Evolutionary conservation across 2,797 vertebrate species (phyloP).

Genomic region (Acanthis flammea): DNA sequence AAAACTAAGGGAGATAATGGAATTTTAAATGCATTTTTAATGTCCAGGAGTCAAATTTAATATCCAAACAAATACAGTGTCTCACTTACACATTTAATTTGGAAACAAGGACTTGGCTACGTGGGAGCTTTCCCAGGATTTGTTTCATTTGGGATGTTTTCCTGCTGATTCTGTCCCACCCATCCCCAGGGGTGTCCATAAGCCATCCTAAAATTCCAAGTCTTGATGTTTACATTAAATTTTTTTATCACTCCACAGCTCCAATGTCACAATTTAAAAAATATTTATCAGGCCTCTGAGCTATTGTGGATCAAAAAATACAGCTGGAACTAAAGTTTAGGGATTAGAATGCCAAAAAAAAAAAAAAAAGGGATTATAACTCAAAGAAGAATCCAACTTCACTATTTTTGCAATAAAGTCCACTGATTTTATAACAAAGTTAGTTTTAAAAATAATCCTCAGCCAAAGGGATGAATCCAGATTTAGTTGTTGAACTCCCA

Average conservation of each 20-base stretch:
- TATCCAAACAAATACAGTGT: background rate
- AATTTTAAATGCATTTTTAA: slow-evolving; percentile 31
- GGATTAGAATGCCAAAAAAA: background rate
- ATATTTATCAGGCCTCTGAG: background rate
- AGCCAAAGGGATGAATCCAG: background rate
- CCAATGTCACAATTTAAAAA: background rate
- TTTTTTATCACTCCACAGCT: background rate
- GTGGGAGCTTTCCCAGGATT: background rate
- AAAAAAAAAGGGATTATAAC: background rate
- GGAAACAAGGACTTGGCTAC: background rate
- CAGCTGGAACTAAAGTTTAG: background rate
- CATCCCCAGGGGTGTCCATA: accelerated
- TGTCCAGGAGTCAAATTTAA: background rate
- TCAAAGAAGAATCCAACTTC: background rate
- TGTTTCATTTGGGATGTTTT: background rate
- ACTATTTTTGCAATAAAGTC: background rate
- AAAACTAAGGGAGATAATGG: background rate
- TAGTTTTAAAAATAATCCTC: background rate
- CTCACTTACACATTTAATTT: background rate
- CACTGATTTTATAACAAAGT: background rate
- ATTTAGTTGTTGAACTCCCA: background rate
- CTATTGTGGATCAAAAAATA: background rate
- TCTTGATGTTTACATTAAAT: background rate
- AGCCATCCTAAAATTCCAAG: background rate
- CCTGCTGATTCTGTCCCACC: background rate